Percentiles rank a stretch among this genome's conserved stretches.
Evolutionary conservation across 2,797 vertebrate genomes (phyloP).

Genomic region (Avahi laniger): DNA sequence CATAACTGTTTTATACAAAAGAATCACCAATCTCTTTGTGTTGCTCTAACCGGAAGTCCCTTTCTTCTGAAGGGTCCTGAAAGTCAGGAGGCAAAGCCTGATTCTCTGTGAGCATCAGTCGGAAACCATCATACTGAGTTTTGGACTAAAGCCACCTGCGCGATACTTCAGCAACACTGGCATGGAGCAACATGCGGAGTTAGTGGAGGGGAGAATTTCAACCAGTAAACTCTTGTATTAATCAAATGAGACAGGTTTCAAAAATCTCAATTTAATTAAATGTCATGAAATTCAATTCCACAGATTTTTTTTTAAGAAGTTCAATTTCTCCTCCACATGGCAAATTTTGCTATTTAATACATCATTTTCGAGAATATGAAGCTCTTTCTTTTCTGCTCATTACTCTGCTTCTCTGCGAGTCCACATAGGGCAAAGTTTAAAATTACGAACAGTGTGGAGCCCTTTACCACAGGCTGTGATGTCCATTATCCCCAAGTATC

Average conservation of each 20-base stretch:
- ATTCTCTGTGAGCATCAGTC: background rate
- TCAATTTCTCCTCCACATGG: background rate
- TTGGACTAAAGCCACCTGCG: background rate
- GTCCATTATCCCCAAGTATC: rapidly evolving
- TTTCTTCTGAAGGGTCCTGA: background rate
- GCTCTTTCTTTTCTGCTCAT: background rate
- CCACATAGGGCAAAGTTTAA: background rate
- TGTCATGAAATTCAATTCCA: background rate
- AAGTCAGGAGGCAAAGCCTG: background rate
- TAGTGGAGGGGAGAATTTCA: background rate
- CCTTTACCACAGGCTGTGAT: background rate
- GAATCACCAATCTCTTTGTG: background rate
- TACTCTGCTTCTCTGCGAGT: background rate
- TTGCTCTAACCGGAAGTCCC: background rate
- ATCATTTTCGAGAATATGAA: background rate
- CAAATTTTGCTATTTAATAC: background rate
- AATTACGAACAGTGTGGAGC: background rate
- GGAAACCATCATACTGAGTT: background rate
- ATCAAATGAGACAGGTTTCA: background rate
- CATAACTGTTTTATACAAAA: background rate
- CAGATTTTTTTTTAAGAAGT: background rate
- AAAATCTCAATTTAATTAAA: background rate
- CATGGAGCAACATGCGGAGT: rapidly evolving
- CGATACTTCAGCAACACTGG: too few relatives aligned
- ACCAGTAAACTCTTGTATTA: background rate